Percentiles rank a stretch among this genome's conserved stretches.
phyloP scores from a whole-genome alignment of 2,113 vertebrate species.

The Ia io region DNA sequence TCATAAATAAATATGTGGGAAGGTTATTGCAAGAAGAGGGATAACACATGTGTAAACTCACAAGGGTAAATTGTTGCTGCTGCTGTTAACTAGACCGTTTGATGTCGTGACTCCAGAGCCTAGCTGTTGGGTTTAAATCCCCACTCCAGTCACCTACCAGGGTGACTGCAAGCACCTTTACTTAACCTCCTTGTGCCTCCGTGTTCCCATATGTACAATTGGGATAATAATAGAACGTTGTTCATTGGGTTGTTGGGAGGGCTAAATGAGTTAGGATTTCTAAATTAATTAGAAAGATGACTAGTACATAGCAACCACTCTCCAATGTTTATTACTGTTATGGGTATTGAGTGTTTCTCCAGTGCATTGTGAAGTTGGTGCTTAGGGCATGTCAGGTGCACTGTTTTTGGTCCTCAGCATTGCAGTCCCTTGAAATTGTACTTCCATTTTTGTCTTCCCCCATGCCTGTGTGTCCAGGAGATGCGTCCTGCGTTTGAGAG shows the following conservation, averaged over 20 bases:
- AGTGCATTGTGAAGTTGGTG: accelerated
- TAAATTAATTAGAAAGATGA: not conserved
- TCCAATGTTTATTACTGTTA: accelerated
- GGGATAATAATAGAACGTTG: not conserved
- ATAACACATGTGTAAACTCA: not conserved
- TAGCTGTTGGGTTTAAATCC: not conserved
- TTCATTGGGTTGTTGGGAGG: not conserved
- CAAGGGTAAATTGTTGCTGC: not conserved
- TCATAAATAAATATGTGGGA: not conserved
- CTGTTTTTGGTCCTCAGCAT: not conserved
- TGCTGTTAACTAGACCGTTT: not conserved
- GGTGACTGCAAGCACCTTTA: not conserved
- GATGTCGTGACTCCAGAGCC: not conserved
- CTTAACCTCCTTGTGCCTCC: not conserved
- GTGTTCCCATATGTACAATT: not conserved
- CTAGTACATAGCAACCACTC: not conserved
- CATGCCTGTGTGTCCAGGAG: not conserved
- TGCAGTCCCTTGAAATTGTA: not conserved
- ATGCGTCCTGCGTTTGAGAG: not conserved
- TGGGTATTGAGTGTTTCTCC: not conserved
- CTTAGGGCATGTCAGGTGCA: not conserved
- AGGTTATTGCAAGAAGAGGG: not conserved
- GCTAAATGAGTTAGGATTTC: not conserved
- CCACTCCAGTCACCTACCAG: not conserved
- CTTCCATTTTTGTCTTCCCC: not conserved